Conservation (phyloP, 2,888 invertebrate species). For the Heterodera filipjevi region DNA sequence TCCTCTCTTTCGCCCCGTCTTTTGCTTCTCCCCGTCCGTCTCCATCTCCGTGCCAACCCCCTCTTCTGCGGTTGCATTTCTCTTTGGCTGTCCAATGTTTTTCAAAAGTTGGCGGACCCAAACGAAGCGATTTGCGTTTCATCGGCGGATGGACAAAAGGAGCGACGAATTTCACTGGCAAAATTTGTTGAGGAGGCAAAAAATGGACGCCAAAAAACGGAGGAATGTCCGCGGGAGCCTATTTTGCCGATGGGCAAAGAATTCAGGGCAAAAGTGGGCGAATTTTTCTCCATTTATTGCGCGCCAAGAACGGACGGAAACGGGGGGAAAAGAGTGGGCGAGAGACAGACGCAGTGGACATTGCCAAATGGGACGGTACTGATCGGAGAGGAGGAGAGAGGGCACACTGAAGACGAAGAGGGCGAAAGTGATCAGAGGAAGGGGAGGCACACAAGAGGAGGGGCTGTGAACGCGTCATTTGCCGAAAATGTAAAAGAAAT, state of each 20-base stretch:
- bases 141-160: background rate
- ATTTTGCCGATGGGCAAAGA: conserved; percentile 43
- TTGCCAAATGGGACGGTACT: conserved; percentile 39
- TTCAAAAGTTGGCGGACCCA: conserved; percentile 34
- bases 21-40: conserved; percentile 20
- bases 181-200: background rate
- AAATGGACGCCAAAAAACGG: background rate
- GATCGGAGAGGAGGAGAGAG: conserved; percentile 29
- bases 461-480: too few relatives aligned
- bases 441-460: background rate
- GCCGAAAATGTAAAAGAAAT: background rate
- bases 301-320: conserved; percentile 16
- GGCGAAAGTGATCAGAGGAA: background rate
- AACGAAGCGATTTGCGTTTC: conserved; percentile 31
- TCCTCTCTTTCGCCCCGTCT: conserved; percentile 16
- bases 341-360: conserved; percentile 31
- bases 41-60: conserved; percentile 42
- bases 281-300: conserved; percentile 48
- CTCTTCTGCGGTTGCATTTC: conserved; percentile 43
- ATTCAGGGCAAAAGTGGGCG: conserved; percentile 40
- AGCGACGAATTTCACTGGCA: background rate
- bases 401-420: background rate
- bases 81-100: conserved; percentile 24
- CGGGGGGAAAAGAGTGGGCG: background rate
- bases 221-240: conserved; percentile 30